Conservation (phyloP, 2,113 vertebrate genomes). For the Malurus elegans region DNA sequence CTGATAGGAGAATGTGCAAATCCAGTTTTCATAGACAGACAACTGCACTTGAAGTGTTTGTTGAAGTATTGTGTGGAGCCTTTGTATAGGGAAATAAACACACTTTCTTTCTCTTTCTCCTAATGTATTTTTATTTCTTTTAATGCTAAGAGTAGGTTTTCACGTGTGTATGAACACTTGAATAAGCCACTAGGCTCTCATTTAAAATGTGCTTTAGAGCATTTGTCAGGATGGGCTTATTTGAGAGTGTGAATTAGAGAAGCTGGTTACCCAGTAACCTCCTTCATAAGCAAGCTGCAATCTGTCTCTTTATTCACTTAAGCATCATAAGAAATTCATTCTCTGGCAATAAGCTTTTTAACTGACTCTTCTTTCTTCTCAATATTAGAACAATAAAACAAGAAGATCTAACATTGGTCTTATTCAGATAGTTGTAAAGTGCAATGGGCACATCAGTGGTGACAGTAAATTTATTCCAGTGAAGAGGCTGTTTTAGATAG, state of each 20-base stretch:
- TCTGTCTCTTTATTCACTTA: background rate
- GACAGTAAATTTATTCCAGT: background rate
- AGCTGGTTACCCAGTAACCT: background rate
- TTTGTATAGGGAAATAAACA: background rate
- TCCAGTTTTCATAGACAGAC: background rate
- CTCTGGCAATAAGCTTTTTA: background rate
- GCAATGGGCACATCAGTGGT: background rate
- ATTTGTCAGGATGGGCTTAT: background rate
- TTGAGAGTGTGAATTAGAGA: background rate
- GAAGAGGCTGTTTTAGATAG: background rate
- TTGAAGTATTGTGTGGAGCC: background rate
- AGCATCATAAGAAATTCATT: background rate
- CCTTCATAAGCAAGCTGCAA: background rate
- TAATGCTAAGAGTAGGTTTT: background rate
- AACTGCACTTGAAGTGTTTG: background rate
- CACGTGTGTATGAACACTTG: background rate
- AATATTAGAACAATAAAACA: background rate
- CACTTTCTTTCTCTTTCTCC: background rate
- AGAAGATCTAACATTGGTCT: background rate
- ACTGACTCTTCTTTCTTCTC: background rate
- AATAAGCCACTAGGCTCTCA: background rate
- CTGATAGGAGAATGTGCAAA: background rate
- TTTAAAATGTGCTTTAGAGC: background rate
- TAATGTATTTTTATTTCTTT: background rate
- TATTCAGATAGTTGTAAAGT: background rate